phyloP scores from a whole-genome alignment of 2,888 invertebrate genomes.

The Acrobasis repandana region DNA sequence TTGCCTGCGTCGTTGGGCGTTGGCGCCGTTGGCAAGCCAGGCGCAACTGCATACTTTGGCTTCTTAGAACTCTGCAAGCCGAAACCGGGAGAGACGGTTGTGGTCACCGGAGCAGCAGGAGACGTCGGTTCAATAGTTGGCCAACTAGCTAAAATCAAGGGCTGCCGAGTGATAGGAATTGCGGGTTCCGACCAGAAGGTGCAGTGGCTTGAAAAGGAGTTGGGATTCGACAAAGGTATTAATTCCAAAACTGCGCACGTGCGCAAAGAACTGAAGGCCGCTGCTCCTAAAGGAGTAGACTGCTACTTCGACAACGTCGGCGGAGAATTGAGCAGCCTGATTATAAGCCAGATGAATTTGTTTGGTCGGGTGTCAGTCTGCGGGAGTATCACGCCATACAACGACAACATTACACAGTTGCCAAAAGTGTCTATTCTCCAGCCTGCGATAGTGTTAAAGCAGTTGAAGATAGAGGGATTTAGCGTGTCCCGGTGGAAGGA shows the following conservation, averaged over 20 bases:
- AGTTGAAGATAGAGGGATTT: conserved; percentile 86
- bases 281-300: conserved; percentile 87
- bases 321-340: conserved; percentile 83
- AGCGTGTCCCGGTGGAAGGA: conserved; percentile 73
- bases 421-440: conserved; percentile 76
- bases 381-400: conserved; percentile 63
- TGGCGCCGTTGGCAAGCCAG: conserved; percentile 86
- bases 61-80: conserved; percentile 86
- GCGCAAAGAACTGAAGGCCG: conserved; percentile 79
- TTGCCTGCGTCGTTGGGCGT: conserved; percentile 79
- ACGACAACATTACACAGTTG: conserved; percentile 44
- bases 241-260: conserved; percentile 87
- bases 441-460: conserved; percentile 77
- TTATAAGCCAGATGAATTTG: conserved; percentile 84
- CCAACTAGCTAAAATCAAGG: conserved; percentile 89
- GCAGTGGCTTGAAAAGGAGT: conserved; percentile 84
- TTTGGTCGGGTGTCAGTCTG: conserved; percentile 50
- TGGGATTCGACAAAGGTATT: conserved; percentile 87
- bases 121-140: conserved; percentile 89
- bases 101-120: conserved; percentile 88
- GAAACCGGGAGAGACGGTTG: conserved; percentile 86
- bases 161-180: conserved; percentile 85
- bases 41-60: conserved; percentile 88
- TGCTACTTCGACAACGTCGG: conserved; percentile 91
- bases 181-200: conserved; percentile 88